Conservation (phyloP, 2,797 vertebrate species). For the Siniperca scherzeri region DNA sequence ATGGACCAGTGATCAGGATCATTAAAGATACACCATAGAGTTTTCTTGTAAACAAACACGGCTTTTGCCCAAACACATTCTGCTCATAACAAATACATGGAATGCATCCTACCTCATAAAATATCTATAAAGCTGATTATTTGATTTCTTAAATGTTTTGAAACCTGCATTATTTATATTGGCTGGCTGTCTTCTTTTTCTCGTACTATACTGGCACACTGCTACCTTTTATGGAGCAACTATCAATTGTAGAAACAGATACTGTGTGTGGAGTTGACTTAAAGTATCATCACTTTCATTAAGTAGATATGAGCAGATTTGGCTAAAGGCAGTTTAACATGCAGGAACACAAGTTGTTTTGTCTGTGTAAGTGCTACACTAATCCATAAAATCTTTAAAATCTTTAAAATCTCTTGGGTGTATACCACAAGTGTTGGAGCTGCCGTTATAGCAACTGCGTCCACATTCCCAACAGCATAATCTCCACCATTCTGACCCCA, state of each 20-base stretch:
- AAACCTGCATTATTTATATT: conserved; percentile 8
- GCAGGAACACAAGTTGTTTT: conserved; percentile 11
- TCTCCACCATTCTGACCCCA: neutral
- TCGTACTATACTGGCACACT: neutral
- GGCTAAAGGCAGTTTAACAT: neutral
- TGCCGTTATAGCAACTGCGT: neutral
- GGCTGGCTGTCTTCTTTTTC: neutral
- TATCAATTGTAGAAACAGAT: neutral
- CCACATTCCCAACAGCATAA: neutral
- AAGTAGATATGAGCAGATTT: conserved; percentile 7
- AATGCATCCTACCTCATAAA: too few species aligned
- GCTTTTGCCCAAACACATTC: neutral
- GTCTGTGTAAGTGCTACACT: neutral
- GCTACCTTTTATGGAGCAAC: neutral
- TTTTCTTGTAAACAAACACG: neutral
- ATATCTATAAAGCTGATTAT: conserved; percentile 10
- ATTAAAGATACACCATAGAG: conserved; percentile 14
- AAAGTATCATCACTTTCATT: conserved; percentile 19
- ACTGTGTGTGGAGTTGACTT: conserved; percentile 5
- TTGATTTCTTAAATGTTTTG: neutral
- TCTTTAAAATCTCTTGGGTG: too few species aligned
- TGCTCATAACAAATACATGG: neutral
- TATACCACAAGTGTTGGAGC: neutral
- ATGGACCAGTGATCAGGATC: conserved; percentile 31
- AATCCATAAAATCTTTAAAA: conserved; percentile 19